phyloP scores from a whole-genome alignment of 2,888 invertebrate genomes.

The Nephrotoma guestfalica region DNA sequence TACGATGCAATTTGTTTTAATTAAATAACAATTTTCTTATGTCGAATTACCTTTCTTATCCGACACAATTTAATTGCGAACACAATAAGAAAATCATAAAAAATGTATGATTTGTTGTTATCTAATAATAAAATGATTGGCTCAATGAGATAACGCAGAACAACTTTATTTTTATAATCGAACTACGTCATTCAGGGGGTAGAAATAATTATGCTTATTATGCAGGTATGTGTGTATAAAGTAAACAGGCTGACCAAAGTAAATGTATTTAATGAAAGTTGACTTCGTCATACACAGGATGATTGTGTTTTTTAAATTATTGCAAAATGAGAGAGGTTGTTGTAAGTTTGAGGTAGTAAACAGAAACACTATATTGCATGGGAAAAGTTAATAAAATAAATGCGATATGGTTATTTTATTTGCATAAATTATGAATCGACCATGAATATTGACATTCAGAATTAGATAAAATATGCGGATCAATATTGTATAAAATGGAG shows the following conservation, averaged over 20 bases:
- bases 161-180: neutral
- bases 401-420: neutral
- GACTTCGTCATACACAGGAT: too few species aligned
- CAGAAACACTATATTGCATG: neutral
- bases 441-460: neutral
- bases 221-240: too few species aligned
- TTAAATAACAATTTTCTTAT: neutral
- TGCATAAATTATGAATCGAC: neutral
- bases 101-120: neutral
- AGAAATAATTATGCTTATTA: too few species aligned
- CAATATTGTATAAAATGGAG: neutral
- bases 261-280: too few species aligned
- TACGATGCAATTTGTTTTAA: neutral
- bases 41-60: neutral
- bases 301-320: too few species aligned
- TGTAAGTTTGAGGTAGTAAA: neutral
- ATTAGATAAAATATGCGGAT: neutral
- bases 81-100: neutral
- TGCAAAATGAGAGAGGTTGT: too few species aligned
- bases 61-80: neutral
- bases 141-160: neutral
- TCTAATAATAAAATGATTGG: neutral
- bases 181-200: neutral
- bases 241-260: too few species aligned
- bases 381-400: neutral